Percentiles rank a stretch among this genome's conserved stretches.
Evolutionary conservation across 2,113 vertebrate species (phyloP).

Genomic region (Benthochromis sp.): DNA sequence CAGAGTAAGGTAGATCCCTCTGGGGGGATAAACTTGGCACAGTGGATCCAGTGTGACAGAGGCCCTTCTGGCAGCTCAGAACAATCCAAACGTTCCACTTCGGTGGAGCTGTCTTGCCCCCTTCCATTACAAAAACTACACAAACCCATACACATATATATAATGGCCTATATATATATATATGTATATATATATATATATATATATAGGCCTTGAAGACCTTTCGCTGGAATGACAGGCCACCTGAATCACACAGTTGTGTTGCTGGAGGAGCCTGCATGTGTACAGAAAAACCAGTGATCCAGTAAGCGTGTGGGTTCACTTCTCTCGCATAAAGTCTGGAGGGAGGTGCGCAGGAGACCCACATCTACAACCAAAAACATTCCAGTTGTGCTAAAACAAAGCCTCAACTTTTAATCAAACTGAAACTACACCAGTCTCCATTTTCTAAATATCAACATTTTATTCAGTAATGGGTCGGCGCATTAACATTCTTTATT

Average conservation of each 20-base stretch:
- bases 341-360: slow-evolving; percentile 28
- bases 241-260: slow-evolving; percentile 69
- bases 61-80: slow-evolving; percentile 43
- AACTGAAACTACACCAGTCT: background rate
- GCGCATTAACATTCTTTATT: slow-evolving; percentile 14
- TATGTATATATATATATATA: background rate
- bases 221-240: slow-evolving; percentile 56
- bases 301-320: slow-evolving; percentile 66
- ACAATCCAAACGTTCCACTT: slow-evolving; percentile 63
- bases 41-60: slow-evolving; percentile 50
- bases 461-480: slow-evolving; percentile 7
- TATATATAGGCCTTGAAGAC: slow-evolving; percentile 44
- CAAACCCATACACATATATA: background rate
- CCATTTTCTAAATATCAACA: background rate
- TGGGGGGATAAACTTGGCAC: slow-evolving; percentile 44
- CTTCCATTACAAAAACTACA: slow-evolving; percentile 7
- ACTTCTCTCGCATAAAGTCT: slow-evolving; percentile 62
- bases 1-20: slow-evolving; percentile 53
- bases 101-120: slow-evolving; percentile 54
- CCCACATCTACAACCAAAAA: slow-evolving; percentile 25
- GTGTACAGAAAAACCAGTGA: slow-evolving; percentile 64
- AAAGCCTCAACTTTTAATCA: slow-evolving; percentile 18
- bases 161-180: slow-evolving; percentile 29
- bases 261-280: slow-evolving; percentile 41
- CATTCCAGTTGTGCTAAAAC: slow-evolving; percentile 27